These are phyloP conservation scores for Sebastes umbrosus DNA, from an alignment of 2,797 vertebrate genomes.

Conservation along the genomic window DNA sequence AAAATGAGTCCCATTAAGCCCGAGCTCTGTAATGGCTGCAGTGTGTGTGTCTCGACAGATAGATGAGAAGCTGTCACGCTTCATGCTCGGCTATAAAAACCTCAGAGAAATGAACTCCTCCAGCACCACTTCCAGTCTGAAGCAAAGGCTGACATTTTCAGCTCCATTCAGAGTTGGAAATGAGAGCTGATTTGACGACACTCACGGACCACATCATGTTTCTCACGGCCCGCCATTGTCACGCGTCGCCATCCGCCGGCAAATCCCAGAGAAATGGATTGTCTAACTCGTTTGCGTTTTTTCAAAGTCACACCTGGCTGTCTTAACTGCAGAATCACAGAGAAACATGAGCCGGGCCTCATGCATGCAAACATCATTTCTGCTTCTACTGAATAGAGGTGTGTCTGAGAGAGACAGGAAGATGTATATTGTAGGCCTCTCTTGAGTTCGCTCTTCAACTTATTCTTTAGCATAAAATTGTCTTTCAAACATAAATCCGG, in stretches of 20 bases:
- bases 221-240: background rate
- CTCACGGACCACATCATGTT: background rate
- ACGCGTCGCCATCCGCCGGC: background rate
- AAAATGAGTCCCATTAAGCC: background rate
- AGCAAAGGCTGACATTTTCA: background rate
- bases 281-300: background rate
- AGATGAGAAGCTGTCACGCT: background rate
- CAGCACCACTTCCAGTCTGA: background rate
- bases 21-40: background rate
- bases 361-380: background rate
- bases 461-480: background rate
- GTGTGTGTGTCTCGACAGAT: background rate
- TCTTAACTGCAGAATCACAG: background rate
- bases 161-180: background rate
- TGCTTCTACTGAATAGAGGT: background rate
- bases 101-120: background rate
- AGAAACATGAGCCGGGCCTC: background rate
- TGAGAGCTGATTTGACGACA: background rate
- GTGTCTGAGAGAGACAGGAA: background rate
- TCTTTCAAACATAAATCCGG: background rate
- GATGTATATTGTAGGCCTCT: background rate
- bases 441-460: background rate
- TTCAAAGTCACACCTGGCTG: conserved; percentile 13
- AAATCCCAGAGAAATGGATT: background rate
- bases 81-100: background rate